Evolutionary conservation across 2,888 invertebrate genomes (phyloP).

Genomic region (Merodon equestris): DNA sequence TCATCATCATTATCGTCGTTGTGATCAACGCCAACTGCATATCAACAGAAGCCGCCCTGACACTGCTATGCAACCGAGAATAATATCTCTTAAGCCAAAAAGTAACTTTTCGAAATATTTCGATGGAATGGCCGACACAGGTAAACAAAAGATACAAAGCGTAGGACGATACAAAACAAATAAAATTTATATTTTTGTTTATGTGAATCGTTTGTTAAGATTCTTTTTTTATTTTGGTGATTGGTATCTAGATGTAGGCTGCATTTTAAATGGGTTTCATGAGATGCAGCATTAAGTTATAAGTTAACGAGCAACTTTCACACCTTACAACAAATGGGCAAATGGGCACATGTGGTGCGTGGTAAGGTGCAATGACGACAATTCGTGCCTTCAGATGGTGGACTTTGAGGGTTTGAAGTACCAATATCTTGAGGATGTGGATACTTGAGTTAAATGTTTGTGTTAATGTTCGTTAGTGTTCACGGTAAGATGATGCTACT

Average conservation of each 20-base stretch:
- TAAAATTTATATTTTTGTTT: neutral
- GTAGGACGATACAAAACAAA: slow-evolving; percentile 1
- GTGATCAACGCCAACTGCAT: slow-evolving; percentile 15
- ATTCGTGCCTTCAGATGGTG: too few species aligned
- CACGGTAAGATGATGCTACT: too few species aligned
- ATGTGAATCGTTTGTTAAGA: neutral
- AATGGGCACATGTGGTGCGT: slow-evolving; percentile 13
- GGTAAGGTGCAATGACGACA: slow-evolving; percentile 19
- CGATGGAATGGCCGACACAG: slow-evolving; percentile 61
- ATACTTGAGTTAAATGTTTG: too few species aligned
- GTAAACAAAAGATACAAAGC: slow-evolving; percentile 41
- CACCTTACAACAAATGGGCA: slow-evolving; percentile 27
- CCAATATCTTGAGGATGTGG: too few species aligned
- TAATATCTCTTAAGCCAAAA: slow-evolving; percentile 63
- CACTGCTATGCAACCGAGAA: slow-evolving; percentile 67
- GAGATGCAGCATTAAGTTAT: slow-evolving; percentile 27
- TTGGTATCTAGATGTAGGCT: slow-evolving; percentile 4
- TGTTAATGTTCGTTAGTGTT: too few species aligned
- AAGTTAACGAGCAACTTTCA: slow-evolving; percentile 35
- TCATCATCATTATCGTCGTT: slow-evolving; percentile 37
- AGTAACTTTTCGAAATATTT: slow-evolving; percentile 66
- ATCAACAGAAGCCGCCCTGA: slow-evolving; percentile 32
- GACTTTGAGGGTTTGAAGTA: too few species aligned
- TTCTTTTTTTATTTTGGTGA: slow-evolving; percentile 9
- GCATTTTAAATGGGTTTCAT: slow-evolving; percentile 11